Conservation (phyloP, 2,888 invertebrate genomes). For the Camponotus fellah region DNA sequence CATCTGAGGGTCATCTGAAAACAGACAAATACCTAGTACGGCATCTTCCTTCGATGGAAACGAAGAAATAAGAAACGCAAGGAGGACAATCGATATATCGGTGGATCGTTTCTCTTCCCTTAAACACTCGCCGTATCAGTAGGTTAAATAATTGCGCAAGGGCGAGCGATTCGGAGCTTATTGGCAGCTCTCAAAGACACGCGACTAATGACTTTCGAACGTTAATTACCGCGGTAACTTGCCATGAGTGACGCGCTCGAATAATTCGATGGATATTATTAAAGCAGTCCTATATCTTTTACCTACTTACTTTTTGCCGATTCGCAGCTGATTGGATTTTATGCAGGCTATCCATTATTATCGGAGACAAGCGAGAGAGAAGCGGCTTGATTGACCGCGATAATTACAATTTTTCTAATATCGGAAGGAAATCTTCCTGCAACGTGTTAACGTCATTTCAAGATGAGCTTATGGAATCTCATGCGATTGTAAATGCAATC, state of each 20-base stretch:
- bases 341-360: constrained; percentile 1
- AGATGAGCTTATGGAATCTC: neutral
- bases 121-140: neutral
- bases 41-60: neutral
- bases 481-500: constrained; percentile 2
- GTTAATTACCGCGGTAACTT: constrained; percentile 23
- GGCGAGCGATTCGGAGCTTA: constrained; percentile 44
- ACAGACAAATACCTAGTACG: neutral
- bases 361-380: constrained; percentile 4
- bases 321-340: constrained; percentile 21
- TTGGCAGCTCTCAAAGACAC: constrained; percentile 37
- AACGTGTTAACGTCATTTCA: neutral
- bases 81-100: constrained; percentile 3
- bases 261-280: constrained; percentile 51
- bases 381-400: neutral
- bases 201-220: constrained; percentile 45
- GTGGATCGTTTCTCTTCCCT: neutral
- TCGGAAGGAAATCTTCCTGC: neutral
- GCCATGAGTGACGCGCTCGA: constrained; percentile 38
- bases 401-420: constrained; percentile 10
- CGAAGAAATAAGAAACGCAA: neutral
- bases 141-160: constrained; percentile 36
- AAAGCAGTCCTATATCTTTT: constrained; percentile 24
- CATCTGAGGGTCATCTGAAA: constrained; percentile 61
- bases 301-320: neutral